Conservation (phyloP, 2,113 vertebrate genomes). For the Rhinogobius similis region DNA sequence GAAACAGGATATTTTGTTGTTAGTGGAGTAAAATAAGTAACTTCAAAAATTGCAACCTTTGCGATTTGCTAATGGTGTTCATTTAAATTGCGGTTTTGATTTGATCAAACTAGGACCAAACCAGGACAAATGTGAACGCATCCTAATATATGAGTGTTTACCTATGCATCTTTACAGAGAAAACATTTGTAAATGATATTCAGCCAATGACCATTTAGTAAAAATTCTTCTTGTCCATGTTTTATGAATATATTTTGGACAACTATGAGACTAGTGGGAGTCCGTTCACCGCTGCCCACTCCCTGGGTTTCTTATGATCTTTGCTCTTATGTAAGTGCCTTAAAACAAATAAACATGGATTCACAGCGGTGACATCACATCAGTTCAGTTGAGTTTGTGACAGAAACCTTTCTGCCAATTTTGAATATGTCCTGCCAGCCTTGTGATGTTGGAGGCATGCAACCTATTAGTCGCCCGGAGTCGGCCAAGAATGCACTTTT, state of each 20-base stretch:
- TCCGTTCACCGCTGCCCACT: not conserved
- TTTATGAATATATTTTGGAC: slow-evolving; percentile 9
- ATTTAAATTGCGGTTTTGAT: too few relatives aligned
- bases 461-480: slow-evolving; percentile 39
- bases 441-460: slow-evolving; percentile 34
- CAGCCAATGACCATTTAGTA: not conserved
- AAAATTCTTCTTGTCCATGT: slow-evolving; percentile 5
- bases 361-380: slow-evolving; percentile 24
- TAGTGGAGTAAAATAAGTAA: too few relatives aligned
- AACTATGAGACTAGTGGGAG: not conserved
- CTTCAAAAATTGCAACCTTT: too few relatives aligned
- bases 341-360: slow-evolving; percentile 29
- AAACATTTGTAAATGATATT: not conserved
- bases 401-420: slow-evolving; percentile 24
- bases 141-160: not conserved
- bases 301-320: not conserved
- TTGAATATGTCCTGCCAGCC: slow-evolving; percentile 34
- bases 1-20: too few relatives aligned
- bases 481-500: slow-evolving; percentile 29
- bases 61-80: too few relatives aligned
- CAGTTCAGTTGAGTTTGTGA: slow-evolving; percentile 8
- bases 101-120: too few relatives aligned
- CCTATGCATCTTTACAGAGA: too few relatives aligned
- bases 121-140: not conserved
- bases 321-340: slow-evolving; percentile 14